phyloP scores from a whole-genome alignment of 2,113 vertebrate genomes.

The Dolichotis patagonum region DNA sequence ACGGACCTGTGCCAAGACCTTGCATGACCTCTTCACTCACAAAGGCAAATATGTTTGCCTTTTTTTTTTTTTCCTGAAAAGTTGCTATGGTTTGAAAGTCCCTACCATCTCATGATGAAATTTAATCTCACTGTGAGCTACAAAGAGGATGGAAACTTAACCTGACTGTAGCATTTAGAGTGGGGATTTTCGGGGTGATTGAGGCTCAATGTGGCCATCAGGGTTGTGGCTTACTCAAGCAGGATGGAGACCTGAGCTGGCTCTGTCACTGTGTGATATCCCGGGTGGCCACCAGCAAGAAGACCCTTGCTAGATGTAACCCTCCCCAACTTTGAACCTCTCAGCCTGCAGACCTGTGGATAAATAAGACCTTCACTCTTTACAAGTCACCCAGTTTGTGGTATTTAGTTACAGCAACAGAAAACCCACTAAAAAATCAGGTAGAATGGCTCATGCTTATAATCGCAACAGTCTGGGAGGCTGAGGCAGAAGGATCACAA shows the following conservation, averaged over 20 bases:
- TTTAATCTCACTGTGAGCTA: neutral
- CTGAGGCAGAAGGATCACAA: neutral
- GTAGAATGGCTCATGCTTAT: neutral
- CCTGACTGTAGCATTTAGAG: neutral
- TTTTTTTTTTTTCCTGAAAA: neutral
- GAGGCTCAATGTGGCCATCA: neutral
- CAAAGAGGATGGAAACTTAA: neutral
- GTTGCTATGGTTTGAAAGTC: neutral
- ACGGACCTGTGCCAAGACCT: neutral
- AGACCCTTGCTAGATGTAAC: neutral
- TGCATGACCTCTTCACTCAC: neutral
- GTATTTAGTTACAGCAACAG: neutral
- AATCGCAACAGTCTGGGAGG: neutral
- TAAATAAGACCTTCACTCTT: neutral
- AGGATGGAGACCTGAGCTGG: neutral
- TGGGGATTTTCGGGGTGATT: neutral
- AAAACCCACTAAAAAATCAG: neutral
- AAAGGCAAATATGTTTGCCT: neutral
- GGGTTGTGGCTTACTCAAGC: neutral
- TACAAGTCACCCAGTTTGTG: neutral
- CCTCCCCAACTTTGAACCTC: neutral
- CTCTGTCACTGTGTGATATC: neutral
- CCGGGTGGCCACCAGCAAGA: neutral
- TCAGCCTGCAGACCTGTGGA: neutral
- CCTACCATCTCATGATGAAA: neutral